These are phyloP conservation scores for Heliothis peltigera DNA, from an alignment of 2,888 invertebrate species.

Conservation along the genomic window DNA sequence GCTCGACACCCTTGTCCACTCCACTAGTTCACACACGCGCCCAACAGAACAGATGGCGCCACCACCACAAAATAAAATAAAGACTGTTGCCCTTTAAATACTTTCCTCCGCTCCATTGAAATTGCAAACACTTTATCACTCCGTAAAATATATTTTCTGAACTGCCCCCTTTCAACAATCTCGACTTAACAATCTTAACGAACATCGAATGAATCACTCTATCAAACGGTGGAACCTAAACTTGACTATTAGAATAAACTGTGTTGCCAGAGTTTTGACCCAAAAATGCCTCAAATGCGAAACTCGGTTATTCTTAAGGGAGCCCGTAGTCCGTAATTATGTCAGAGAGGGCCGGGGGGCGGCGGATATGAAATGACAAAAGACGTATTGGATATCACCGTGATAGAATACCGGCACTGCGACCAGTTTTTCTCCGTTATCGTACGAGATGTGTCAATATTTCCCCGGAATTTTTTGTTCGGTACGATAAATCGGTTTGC, in stretches of 20 bases:
- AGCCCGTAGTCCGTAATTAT: constrained; percentile 75
- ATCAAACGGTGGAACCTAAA: constrained; percentile 40
- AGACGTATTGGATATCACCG: constrained; percentile 74
- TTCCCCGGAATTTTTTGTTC: constrained; percentile 50
- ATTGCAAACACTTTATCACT: constrained; percentile 47
- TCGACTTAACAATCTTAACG: constrained; percentile 41
- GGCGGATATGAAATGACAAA: constrained; percentile 80
- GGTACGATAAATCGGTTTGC: constrained; percentile 57
- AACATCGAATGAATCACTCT: constrained; percentile 48
- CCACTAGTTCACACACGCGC: constrained; percentile 35
- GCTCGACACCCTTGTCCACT: constrained; percentile 47
- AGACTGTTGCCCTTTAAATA: constrained; percentile 14
- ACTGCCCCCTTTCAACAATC: constrained; percentile 14
- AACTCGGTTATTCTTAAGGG: constrained; percentile 47
- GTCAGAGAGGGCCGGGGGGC: constrained; percentile 64
- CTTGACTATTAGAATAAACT: constrained; percentile 54
- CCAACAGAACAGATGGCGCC: constrained; percentile 38
- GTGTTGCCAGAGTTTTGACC: constrained; percentile 47
- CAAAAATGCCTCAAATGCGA: constrained; percentile 52
- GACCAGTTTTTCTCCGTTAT: constrained; percentile 52
- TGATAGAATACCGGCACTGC: constrained; percentile 63
- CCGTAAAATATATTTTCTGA: constrained; percentile 39
- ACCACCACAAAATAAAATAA: constrained; percentile 26
- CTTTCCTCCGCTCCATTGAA: constrained; percentile 49
- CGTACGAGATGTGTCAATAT: constrained; percentile 60